Evolutionary conservation across 2,888 invertebrate genomes (phyloP).

Genomic region (Nomada fucata): DNA sequence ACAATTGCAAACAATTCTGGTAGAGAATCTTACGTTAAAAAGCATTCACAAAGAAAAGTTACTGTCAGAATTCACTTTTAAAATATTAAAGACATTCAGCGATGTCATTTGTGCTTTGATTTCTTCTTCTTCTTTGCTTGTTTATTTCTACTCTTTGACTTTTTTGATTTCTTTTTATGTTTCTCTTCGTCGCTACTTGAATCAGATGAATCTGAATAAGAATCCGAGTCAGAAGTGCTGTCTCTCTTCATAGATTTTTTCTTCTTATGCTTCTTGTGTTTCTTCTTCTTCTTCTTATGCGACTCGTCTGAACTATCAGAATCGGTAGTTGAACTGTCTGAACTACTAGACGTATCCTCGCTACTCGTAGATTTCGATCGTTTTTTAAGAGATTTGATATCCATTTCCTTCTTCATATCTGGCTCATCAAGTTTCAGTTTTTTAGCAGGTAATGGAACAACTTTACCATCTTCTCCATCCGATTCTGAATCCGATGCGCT

Average conservation of each 20-base stretch:
- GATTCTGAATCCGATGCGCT: slow-evolving; percentile 89
- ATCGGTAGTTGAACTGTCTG: slow-evolving; percentile 85
- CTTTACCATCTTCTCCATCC: slow-evolving; percentile 85
- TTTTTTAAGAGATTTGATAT: slow-evolving; percentile 82
- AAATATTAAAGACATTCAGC: slow-evolving; percentile 49
- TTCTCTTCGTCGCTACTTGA: slow-evolving; percentile 88
- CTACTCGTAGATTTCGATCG: slow-evolving; percentile 84
- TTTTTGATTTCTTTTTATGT: slow-evolving; percentile 87
- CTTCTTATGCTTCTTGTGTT: slow-evolving; percentile 87
- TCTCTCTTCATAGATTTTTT: slow-evolving; percentile 86
- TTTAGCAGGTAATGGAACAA: slow-evolving; percentile 64
- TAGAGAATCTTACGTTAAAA: slow-evolving; percentile 48
- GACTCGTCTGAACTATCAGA: slow-evolving; percentile 84
- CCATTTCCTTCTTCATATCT: slow-evolving; percentile 74
- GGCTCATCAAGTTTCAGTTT: slow-evolving; percentile 75
- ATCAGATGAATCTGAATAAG: slow-evolving; percentile 87
- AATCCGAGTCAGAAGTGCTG: slow-evolving; percentile 87
- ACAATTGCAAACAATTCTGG: slow-evolving; percentile 48
- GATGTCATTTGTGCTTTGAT: slow-evolving; percentile 86
- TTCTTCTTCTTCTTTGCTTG: slow-evolving; percentile 91
- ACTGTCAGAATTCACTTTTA: slow-evolving; percentile 40
- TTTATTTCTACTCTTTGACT: slow-evolving; percentile 89
- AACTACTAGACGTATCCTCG: slow-evolving; percentile 85
- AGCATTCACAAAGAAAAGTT: slow-evolving; percentile 55
- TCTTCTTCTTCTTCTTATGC: slow-evolving; percentile 86